A percentile compares a stretch with the other conserved stretches of the same genome.
Conservation (phyloP, 2,113 vertebrate species). For the Abramis brama region DNA sequence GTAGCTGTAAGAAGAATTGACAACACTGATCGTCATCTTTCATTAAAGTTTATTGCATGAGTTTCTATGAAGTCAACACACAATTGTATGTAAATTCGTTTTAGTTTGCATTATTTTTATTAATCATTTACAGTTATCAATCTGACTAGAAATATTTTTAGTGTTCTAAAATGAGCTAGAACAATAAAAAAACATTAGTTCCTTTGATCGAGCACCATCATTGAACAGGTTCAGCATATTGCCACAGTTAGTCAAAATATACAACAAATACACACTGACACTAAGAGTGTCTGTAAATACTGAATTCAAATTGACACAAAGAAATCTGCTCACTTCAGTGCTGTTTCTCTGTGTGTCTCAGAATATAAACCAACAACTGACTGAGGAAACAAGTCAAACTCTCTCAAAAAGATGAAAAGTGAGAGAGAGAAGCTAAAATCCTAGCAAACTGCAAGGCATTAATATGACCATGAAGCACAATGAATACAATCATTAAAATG, state of each 20-base stretch:
- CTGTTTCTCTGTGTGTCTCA: neutral
- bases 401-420: conserved; percentile 6
- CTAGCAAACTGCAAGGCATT: conserved; percentile 29
- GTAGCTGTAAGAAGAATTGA: conserved; percentile 1
- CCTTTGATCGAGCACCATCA: conserved; percentile 40
- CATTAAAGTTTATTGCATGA: conserved; percentile 36
- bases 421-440: neutral
- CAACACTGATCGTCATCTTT: neutral
- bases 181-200: conserved; percentile 13
- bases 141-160: neutral
- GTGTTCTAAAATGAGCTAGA: conserved; percentile 2
- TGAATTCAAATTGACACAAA: neutral
- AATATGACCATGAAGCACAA: conserved; percentile 10
- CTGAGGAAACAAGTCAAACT: conserved; percentile 4
- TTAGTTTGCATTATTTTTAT: conserved; percentile 1
- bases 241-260: conserved; percentile 22
- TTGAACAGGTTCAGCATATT: conserved; percentile 37
- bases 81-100: neutral
- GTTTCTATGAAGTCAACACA: conserved; percentile 5
- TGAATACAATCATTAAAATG: conserved; percentile 34
- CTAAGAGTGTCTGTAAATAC: conserved; percentile 20
- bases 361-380: conserved; percentile 10
- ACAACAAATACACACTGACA: conserved; percentile 33
- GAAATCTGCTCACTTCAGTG: neutral
- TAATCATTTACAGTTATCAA: neutral